Evolutionary conservation across 2,797 vertebrate species (phyloP).

Genomic region (Vireo griseus): DNA sequence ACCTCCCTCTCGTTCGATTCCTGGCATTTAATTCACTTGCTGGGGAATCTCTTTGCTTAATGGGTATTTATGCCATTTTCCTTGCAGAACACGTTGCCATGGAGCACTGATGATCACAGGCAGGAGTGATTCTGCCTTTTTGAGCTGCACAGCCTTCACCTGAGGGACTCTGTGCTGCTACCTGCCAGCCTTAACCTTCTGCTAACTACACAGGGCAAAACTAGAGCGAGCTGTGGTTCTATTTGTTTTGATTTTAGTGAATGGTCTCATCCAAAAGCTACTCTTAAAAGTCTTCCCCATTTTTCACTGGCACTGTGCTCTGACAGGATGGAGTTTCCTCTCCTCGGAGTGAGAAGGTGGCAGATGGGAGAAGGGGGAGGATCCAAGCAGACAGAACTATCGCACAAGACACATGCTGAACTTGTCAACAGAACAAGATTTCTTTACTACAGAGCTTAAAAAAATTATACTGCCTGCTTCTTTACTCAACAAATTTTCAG

Average conservation of each 20-base stretch:
- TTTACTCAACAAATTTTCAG: neutral
- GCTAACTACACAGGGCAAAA: neutral
- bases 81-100: neutral
- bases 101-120: neutral
- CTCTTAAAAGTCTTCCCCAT: neutral
- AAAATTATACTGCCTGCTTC: neutral
- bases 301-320: conserved; percentile 37
- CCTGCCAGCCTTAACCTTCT: neutral
- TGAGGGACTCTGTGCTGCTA: neutral
- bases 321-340: conserved; percentile 55
- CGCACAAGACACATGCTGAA: conserved; percentile 33
- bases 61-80: neutral
- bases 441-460: conserved; percentile 56
- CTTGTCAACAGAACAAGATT: conserved; percentile 62
- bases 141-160: neutral
- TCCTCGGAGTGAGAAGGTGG: conserved; percentile 20
- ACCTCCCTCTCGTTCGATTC: neutral
- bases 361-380: conserved; percentile 59
- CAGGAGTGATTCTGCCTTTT: neutral
- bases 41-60: neutral
- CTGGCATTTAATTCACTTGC: neutral
- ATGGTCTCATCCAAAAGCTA: neutral
- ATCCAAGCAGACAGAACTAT: conserved; percentile 43
- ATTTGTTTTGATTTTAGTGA: neutral
- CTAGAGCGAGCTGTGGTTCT: neutral